Evolutionary conservation across 2,888 invertebrate genomes (phyloP).

Genomic region (Conomelus anceps): DNA sequence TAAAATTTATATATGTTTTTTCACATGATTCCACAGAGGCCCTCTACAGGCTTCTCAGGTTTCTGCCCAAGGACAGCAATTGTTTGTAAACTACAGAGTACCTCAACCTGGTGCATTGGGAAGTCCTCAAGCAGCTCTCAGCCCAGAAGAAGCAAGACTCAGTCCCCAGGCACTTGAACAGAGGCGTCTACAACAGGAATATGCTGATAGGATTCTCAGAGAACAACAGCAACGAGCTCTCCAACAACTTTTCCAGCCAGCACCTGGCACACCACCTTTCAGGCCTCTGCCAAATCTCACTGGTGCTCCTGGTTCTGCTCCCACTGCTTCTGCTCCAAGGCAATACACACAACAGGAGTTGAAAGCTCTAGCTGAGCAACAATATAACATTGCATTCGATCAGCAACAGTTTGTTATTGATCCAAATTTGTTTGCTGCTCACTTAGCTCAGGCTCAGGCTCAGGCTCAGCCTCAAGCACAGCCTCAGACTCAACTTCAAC

Average conservation of each 20-base stretch:
- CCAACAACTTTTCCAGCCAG: slow-evolving; percentile 19
- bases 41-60: neutral
- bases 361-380: neutral
- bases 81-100: neutral
- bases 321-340: neutral
- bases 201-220: slow-evolving; percentile 21
- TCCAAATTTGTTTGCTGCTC: neutral
- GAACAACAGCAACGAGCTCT: slow-evolving; percentile 24
- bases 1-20: too few species aligned
- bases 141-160: slow-evolving; percentile 12
- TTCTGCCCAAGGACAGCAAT: neutral
- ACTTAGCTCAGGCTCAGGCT: neutral
- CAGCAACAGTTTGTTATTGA: neutral
- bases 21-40: neutral
- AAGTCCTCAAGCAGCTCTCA: slow-evolving; percentile 2
- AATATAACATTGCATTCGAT: neutral
- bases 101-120: neutral
- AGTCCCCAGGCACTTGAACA: slow-evolving; percentile 26
- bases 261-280: neutral
- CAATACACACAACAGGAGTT: neutral
- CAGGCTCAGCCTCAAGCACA: neutral
- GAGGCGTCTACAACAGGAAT: slow-evolving; percentile 22
- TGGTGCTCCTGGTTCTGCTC: neutral
- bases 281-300: neutral
- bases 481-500: neutral